Base-by-base conservation (phyloP, 2,113 vertebrate species). In the Anguilla rostrata region DNA sequence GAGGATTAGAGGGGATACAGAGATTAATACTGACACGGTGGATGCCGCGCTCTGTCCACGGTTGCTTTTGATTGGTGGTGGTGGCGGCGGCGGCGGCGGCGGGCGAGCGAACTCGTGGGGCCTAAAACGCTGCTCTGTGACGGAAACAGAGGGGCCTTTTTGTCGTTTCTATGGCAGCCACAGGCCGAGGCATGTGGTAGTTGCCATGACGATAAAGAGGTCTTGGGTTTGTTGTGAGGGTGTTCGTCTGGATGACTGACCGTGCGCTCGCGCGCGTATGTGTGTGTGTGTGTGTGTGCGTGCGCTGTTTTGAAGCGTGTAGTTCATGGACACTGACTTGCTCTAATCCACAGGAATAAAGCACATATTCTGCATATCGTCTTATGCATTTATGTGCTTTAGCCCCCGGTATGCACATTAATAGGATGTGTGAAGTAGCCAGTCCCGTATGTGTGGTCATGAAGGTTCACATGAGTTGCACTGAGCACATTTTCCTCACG, bases 81-180 rank as follows among this genome's bases (percentile, higher is more conserved):
- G 60, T 43, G 2, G 60, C 15, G 12, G 66, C 16, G 16, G 43
- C 60, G 60, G 60, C 29, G 2, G 60, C 15, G 12, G 66, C 16
- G 16, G 16, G 46, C 39, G 26, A 53, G 5, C 83, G 12, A 78
- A 11, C 85, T 46, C 9, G 40, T 46, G 63, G 34, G 82, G 63
- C 66, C 82, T 46, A 63, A 66, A 46, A 80, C 16, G 5, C 75
- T 39, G 46, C 41, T 22, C 46, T 46, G 39, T n/a, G 75, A n/a
- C 79, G 41, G 89, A 83, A 89, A 84, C 7, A 88, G 43, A 41
- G 40, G 60, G 85, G 86, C 86, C 91, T 91, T 90, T 34, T 89
- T 87, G 46, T 90, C 88, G 94, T 95, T 92, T 94, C 91, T 93
- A 94, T 93, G 92, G 92, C 91, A 94, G 94, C 94, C 88, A 87